Evolutionary conservation across 2,888 invertebrate genomes (phyloP).

Genomic region (Vanessa cardui): DNA sequence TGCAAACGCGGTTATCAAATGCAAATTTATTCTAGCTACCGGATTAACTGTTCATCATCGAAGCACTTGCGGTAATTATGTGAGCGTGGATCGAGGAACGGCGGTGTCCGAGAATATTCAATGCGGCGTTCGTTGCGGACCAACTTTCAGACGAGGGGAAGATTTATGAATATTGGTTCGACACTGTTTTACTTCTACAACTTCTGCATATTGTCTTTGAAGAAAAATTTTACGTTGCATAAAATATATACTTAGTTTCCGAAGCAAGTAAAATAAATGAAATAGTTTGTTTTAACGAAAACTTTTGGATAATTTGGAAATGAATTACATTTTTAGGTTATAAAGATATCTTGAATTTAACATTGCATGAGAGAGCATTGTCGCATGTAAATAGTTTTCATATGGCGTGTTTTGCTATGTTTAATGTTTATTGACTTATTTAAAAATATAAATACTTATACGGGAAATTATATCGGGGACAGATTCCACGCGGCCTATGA

Average conservation of each 20-base stretch:
- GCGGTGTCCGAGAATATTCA: conserved; percentile 35
- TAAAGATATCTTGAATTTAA: neutral
- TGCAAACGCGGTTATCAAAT: conserved; percentile 64
- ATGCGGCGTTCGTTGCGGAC: conserved; percentile 28
- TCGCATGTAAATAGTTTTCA: neutral
- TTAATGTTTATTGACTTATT: neutral
- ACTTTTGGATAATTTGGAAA: neutral
- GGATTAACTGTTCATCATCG: conserved; percentile 74
- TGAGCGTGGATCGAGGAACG: conserved; percentile 46
- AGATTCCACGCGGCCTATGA: neutral
- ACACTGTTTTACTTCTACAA: conserved; percentile 28
- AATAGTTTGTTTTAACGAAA: neutral
- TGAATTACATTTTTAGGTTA: too few relatives aligned
- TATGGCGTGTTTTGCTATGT: neutral
- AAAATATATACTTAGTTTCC: conserved; percentile 7
- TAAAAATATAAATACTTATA: neutral
- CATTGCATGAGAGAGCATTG: neutral
- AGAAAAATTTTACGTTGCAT: conserved; percentile 23
- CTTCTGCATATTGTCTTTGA: conserved; percentile 26
- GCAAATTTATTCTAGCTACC: conserved; percentile 76
- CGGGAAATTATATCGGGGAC: neutral
- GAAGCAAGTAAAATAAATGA: conserved; percentile 1
- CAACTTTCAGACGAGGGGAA: conserved; percentile 30
- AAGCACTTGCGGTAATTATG: conserved; percentile 73
- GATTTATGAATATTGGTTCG: conserved; percentile 33